Evolutionary conservation across 2,888 invertebrate genomes (phyloP).

Genomic region (Pandemis corylana): DNA sequence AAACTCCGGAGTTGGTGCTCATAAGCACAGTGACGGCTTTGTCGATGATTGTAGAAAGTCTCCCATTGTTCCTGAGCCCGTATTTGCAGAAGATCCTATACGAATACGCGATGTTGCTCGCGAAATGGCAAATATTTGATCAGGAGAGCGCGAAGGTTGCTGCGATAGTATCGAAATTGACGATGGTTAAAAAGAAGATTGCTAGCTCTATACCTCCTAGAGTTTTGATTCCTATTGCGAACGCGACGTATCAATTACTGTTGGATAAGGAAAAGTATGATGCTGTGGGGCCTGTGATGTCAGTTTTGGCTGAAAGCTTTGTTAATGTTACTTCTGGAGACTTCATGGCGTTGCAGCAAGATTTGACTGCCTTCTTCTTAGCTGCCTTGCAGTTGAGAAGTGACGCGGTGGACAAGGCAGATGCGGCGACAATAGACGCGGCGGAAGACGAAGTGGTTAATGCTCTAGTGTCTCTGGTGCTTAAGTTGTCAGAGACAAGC

Average conservation of each 20-base stretch:
- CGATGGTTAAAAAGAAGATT: slow-evolving; percentile 87
- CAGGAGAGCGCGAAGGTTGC: slow-evolving; percentile 81
- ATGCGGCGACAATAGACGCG: slow-evolving; percentile 72
- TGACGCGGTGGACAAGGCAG: slow-evolving; percentile 72
- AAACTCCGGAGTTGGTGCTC: slow-evolving; percentile 86
- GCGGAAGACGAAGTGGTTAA: slow-evolving; percentile 91
- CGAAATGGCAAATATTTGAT: slow-evolving; percentile 79
- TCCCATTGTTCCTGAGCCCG: slow-evolving; percentile 93
- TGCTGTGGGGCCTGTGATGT: slow-evolving; percentile 90
- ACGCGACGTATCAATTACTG: slow-evolving; percentile 86
- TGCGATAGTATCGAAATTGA: slow-evolving; percentile 84
- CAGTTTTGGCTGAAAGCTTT: slow-evolving; percentile 90
- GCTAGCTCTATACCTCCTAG: slow-evolving; percentile 88
- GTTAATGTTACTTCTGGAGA: slow-evolving; percentile 86
- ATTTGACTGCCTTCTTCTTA: slow-evolving; percentile 90
- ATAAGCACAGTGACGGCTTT: slow-evolving; percentile 91
- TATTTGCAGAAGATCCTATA: slow-evolving; percentile 90
- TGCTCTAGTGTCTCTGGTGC: slow-evolving; percentile 90
- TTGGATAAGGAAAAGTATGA: slow-evolving; percentile 85
- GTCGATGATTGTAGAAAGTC: slow-evolving; percentile 91
- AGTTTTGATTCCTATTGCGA: slow-evolving; percentile 90
- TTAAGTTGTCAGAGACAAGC: slow-evolving; percentile 94
- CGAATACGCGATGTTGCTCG: slow-evolving; percentile 86
- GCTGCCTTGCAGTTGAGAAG: slow-evolving; percentile 88
- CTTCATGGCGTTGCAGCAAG: slow-evolving; percentile 86